A percentile compares a stretch with the other conserved stretches of the same genome.
phyloP scores from a whole-genome alignment of 2,797 vertebrate genomes.

The Gymnoscopelus microlampas region DNA sequence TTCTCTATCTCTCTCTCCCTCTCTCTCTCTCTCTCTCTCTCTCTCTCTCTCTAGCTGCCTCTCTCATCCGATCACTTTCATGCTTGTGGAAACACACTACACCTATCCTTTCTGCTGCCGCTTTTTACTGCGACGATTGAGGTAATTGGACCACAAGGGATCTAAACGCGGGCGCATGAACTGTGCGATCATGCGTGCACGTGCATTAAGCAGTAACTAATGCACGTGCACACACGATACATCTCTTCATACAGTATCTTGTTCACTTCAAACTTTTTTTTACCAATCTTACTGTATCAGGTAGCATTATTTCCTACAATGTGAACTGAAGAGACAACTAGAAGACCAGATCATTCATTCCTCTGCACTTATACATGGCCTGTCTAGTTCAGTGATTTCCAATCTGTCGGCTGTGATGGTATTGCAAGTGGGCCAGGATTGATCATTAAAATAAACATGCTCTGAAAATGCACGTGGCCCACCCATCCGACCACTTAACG shows the following conservation, averaged over 20 bases:
- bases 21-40: background rate
- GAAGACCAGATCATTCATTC: too few species aligned
- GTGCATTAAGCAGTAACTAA: background rate
- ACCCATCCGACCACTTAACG: too few species aligned
- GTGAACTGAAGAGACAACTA: too few species aligned
- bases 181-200: background rate
- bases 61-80: background rate
- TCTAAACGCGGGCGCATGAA: conserved; percentile 2
- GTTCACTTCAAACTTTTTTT: background rate
- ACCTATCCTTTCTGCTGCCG: conserved; percentile 57
- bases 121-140: conserved; percentile 77
- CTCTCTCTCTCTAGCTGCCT: conserved; percentile 21
- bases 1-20: background rate
- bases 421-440: too few species aligned
- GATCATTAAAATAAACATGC: too few species aligned
- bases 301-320: too few species aligned
- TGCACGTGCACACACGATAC: background rate
- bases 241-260: background rate
- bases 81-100: conserved; percentile 8
- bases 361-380: too few species aligned
- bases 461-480: too few species aligned
- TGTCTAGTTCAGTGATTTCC: too few species aligned
- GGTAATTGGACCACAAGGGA: conserved; percentile 78
- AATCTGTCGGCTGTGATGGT: too few species aligned
- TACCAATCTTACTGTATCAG: background rate